These are phyloP conservation scores for Leucophenga montana DNA, from an alignment of 2,888 invertebrate genomes.

Conservation along the genomic window DNA sequence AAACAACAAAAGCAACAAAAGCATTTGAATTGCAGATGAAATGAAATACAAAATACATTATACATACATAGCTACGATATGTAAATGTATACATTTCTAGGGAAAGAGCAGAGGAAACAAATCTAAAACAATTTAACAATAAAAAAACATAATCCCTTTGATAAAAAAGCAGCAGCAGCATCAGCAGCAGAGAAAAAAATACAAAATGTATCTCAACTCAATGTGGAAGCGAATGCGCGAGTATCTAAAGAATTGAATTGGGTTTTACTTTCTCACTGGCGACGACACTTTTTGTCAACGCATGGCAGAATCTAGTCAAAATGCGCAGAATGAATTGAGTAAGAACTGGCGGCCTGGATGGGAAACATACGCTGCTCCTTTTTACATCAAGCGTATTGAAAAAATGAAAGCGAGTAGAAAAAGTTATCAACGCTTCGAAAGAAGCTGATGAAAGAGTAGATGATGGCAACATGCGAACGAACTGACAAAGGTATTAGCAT, in stretches of 20 bases:
- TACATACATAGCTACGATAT: constrained; percentile 22
- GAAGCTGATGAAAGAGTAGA: background rate
- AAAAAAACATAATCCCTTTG: constrained; percentile 50
- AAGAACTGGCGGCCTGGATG: background rate
- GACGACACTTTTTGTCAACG: background rate
- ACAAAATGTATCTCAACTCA: constrained; percentile 7
- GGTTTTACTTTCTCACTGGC: background rate
- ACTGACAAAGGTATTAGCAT: background rate
- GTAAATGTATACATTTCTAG: background rate
- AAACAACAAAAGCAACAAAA: constrained; percentile 42
- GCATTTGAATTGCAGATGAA: constrained; percentile 29
- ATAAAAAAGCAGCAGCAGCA: no score
- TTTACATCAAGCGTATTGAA: constrained; percentile 1
- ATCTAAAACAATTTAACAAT: constrained; percentile 53
- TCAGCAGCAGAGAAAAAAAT: constrained; percentile 14
- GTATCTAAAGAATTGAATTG: constrained; percentile 52
- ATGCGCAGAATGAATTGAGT: background rate
- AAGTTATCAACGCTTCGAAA: background rate
- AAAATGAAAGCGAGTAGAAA: constrained; percentile 24
- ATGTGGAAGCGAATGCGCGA: no score
- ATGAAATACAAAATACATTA: constrained; percentile 42
- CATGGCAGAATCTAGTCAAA: no score
- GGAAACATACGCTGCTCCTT: background rate
- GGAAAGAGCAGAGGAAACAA: constrained; percentile 30
- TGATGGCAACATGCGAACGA: constrained; percentile 1